Evolutionary conservation across 2,113 vertebrate species (phyloP), one percentile per base, ranked within the genome.

Genomic region (Bambusicola thoracicus): DNA sequence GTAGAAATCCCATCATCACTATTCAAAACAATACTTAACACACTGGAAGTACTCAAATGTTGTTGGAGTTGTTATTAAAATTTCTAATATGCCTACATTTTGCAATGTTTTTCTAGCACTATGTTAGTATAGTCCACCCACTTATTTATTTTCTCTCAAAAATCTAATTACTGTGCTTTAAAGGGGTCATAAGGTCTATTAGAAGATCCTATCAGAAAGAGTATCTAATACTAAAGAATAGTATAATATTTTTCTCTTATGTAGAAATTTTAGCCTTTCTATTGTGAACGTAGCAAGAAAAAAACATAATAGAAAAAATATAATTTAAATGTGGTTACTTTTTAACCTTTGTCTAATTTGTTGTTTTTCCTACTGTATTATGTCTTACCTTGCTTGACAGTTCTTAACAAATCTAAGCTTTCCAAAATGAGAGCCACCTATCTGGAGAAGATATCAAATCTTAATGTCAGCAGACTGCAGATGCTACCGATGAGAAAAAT

Each of bases 391-490:
- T 56, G 4, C 18, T 83, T 58, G 48, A 24, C 10, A 32, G 20
- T 46, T 82, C 34, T 53, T 84, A 65, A 25, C 46, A 70, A 84
- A 86, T 80, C 7, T 62, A 73, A 56, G 25, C 4, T 87, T 92
- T 81, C 22, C 3, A 41, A 81, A 70, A 73, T 11, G 2, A 55
- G 6, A 74, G 13, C 51, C 20, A 24, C 11, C 32, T 11, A 3
- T 44, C 19, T 36, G 34, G 32, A 86, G 32, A 9, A 34, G 15
- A 34, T n/a, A n/a, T 6, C 16, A 61, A 51, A n/a, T 56, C 53
- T 59, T 73, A 2, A 21, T 46, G 27, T 59, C 68, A 85, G 34
- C 85, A 51, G n/a, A 53, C 44, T 70, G 58, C 27, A 66, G 25
- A 44, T 32, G 24, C 4, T 51, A 14, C 30, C 25, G 41, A 74